Conservation (phyloP, 2,888 invertebrate genomes). For the Drosophila emarginata region DNA sequence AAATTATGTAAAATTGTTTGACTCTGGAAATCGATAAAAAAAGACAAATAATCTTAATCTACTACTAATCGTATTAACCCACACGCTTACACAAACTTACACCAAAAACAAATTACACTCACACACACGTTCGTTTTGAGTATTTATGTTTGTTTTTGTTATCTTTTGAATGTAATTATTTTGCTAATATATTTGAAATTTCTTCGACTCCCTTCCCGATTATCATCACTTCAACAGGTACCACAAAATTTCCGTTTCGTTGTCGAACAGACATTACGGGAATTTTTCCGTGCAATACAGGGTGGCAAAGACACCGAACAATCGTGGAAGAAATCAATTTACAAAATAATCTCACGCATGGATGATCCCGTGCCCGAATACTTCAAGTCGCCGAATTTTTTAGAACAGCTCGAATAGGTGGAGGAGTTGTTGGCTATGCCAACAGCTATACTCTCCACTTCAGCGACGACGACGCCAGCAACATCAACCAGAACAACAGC, state of each 20-base stretch:
- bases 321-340: constrained; percentile 99
- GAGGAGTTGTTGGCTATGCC: constrained; percentile 71
- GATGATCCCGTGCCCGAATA: constrained; percentile 99
- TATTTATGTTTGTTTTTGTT: constrained; percentile 18
- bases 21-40: no score
- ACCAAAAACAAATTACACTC: constrained; percentile 21
- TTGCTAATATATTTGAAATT: neutral
- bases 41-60: no score
- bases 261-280: constrained; percentile 97
- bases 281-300: constrained; percentile 99
- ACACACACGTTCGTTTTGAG: constrained; percentile 1
- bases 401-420: constrained; percentile 96
- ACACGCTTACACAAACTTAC: neutral
- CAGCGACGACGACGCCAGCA: constrained; percentile 21
- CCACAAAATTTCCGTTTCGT: constrained; percentile 98
- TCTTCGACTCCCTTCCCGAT: neutral
- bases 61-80: neutral
- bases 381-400: constrained; percentile 99
- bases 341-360: constrained; percentile 99
- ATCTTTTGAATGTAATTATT: constrained; percentile 16
- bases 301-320: constrained; percentile 98
- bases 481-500: constrained; percentile 36
- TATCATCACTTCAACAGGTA: constrained; percentile 86
- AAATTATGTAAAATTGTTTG: no score
- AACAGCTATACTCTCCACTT: constrained; percentile 27